A percentile compares a stretch with the other conserved stretches of the same genome.
These are phyloP conservation scores for Steinernema khuongi DNA, from an alignment of 1,140 invertebrate species.

Conservation along the genomic window DNA sequence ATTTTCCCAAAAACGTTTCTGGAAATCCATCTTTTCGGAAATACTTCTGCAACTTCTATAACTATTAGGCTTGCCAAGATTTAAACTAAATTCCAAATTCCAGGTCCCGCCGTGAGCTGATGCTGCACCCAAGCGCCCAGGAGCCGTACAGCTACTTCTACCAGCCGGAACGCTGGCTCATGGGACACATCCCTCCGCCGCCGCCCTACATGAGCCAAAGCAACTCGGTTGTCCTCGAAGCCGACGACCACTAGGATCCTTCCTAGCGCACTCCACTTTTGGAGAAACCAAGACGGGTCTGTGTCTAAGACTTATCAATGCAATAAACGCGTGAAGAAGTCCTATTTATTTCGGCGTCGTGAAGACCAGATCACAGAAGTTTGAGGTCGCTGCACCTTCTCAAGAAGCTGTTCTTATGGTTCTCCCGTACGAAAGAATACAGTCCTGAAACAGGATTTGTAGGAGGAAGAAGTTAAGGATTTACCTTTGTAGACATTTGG, in stretches of 20 bases:
- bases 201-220: constrained; percentile 22
- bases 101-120: constrained; percentile 14
- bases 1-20: constrained; percentile 5
- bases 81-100: not conserved
- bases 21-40: no score
- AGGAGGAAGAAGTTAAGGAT: no score
- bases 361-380: no score
- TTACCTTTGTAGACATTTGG: no score
- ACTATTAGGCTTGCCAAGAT: no score
- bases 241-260: not conserved
- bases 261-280: not conserved
- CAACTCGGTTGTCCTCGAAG: not conserved
- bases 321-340: not conserved
- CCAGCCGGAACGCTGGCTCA: constrained; percentile 20
- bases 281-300: constrained; percentile 18
- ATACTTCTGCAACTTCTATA: no score
- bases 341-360: not conserved
- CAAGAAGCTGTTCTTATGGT: no score
- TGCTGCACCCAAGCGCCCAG: constrained; percentile 7
- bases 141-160: not conserved
- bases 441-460: not conserved
- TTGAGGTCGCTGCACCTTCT: no score
- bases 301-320: not conserved
- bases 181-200: constrained; percentile 18
- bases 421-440: no score